Evolutionary conservation across 2,113 vertebrate genomes (phyloP), one percentile per base, ranked within the genome.

Genomic region (Megaceryle torquata): DNA sequence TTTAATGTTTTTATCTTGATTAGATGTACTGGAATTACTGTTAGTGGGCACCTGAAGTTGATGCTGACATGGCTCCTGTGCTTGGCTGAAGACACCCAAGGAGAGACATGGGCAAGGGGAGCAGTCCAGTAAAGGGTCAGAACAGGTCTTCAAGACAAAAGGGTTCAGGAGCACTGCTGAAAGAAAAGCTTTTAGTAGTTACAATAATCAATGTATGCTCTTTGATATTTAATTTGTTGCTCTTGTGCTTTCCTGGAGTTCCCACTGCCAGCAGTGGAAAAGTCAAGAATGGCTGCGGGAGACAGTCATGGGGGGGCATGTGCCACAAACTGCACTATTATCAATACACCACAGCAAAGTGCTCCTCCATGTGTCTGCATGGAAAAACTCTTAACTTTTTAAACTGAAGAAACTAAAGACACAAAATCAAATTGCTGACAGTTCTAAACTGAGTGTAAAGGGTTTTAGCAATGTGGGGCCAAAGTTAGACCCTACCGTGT

Each of bases 281-380:
- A 65, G 31, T 25, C n/a, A 65, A 83, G 53, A 69, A 43, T 6
- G 24, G 28, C 16, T 76, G 31, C 28, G 81, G 57, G 50, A 44
- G 63, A 50, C 20, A 33, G 7, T 14, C 22, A 14, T 2, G 13
- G 18, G 2, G 2, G 11, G 1, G 4, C 5, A 4, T 6, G 12
- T 35, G 54, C 9, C 21, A 19, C 51, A 48, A 63, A 70, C 8
- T 51, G 48, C 7, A 8, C 6, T 14, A 6, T 29, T 51, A 24
- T 11, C 48, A 22, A 8, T 21, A 56, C 3, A 46, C 7, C n/a
- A 31, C 70, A 89, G 28, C 46, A 50, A 82, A 75, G 11, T 28
- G 74, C 13, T 63, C n/a, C n/a, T 72, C 28, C 19, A 1, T 9
- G 11, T 15, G 18, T 69, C 68, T 57, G 22, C 20, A 14, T 0